Base-by-base conservation (phyloP, 2,113 vertebrate genomes). In the Stercorarius parasiticus region DNA sequence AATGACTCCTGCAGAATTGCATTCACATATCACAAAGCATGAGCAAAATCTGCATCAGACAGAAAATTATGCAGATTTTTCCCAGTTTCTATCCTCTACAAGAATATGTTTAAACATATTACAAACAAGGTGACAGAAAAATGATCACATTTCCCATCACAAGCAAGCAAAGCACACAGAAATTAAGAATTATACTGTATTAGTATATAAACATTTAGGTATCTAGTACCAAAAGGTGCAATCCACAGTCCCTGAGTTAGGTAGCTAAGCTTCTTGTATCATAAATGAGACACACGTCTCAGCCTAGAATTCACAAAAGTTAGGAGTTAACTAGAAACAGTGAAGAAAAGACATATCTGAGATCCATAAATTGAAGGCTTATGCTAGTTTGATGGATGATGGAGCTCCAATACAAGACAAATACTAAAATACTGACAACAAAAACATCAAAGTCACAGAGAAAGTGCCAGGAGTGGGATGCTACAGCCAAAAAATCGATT, bases 401-500 rank as follows among this genome's bases (percentile, higher is more conserved):
- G 7, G 21, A 80, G 61, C 23, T 52, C 8, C 10, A 38, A 5
- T 9, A 70, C 9, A 40, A 61, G 49, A 52, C 19, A 77, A 94
- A 71, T n/a, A 59, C 6, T 71, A 32, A 36, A 85, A 80, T 10
- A 92, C 14, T 34, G 42, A 72, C 38, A 88, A 49, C 14, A 78
- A 62, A 85, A 90, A 45, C 20, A 81, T 2, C 21, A 3, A 82
- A 47, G 17, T 20, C 38, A 62, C 15, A 45, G 22, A 59, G 18
- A 29, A 82, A 88, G 21, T 15, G 16, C 11, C 38, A 59, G 38
- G 21, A 88, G 6, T 30, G 8, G 8, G 40, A 79, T 84, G 38
- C 16, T 66, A 62, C 10, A 49, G 42, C 8, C 12, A 12, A 53
- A 71, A 42, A 11, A 19, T 0, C 9, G 40, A 27, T 6, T 1